phyloP scores from a whole-genome alignment of 2,797 vertebrate species.

The Lerista edwardsae region DNA sequence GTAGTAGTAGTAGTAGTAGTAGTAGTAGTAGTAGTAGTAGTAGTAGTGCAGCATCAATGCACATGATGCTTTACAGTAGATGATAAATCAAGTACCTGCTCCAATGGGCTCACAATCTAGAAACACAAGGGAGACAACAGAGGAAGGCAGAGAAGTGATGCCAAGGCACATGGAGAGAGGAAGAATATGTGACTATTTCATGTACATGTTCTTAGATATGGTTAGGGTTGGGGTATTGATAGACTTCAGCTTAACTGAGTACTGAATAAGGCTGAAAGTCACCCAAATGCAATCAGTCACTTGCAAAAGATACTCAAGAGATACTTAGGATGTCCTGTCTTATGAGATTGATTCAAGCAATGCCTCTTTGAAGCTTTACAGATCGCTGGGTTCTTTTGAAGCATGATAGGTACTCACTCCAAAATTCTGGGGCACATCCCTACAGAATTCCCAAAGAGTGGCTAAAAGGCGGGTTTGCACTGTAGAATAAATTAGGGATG shows the following conservation, averaged over 20 bases:
- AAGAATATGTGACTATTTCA: no score
- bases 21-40: no score
- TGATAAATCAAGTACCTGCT: no score
- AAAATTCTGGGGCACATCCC: not conserved
- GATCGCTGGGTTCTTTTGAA: not conserved
- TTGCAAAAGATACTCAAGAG: no score
- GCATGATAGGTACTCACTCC: not conserved
- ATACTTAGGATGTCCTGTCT: rapidly evolving
- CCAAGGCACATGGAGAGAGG: no score
- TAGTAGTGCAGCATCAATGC: no score
- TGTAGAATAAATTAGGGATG: not conserved
- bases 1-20: no score
- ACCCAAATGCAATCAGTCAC: not conserved
- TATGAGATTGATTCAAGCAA: rapidly evolving
- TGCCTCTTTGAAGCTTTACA: not conserved
- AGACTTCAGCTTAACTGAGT: not conserved
- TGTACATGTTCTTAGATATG: not conserved
- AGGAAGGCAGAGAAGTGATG: no score
- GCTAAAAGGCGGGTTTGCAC: not conserved
- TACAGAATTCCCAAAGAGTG: not conserved
- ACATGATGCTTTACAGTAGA: no score
- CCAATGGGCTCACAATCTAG: no score
- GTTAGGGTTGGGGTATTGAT: not conserved
- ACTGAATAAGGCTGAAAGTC: not conserved
- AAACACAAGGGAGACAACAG: no score